These are phyloP conservation scores for Sarcophaga carnaria DNA, from an alignment of 2,888 invertebrate genomes.

Conservation along the genomic window DNA sequence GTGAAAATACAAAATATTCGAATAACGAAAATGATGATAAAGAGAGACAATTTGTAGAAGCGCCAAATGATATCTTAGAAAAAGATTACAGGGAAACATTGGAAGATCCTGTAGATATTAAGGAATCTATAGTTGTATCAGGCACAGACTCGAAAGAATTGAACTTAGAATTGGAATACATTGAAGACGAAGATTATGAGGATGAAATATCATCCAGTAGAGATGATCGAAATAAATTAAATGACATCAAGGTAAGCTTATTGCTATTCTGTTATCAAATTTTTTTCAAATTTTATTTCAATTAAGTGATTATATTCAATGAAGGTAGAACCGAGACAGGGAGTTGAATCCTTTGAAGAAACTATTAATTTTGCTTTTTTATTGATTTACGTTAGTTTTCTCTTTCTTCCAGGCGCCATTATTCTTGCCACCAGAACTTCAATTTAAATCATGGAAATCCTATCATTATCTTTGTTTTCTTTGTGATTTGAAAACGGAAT, in stretches of 20 bases:
- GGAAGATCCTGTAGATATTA: background rate
- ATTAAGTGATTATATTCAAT: too few relatives aligned
- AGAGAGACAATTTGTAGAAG: background rate
- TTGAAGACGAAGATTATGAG: background rate
- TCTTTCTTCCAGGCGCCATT: conserved; percentile 3
- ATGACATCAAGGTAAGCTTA: background rate
- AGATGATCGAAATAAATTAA: conserved; percentile 1
- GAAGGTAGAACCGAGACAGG: too few relatives aligned
- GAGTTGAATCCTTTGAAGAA: too few relatives aligned
- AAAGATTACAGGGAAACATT: background rate
- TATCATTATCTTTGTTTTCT: conserved; percentile 50
- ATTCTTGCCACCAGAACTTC: background rate
- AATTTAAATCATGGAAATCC: conserved; percentile 50
- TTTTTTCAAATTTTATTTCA: background rate
- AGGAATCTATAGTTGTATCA: background rate
- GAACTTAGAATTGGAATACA: background rate
- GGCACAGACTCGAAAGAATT: background rate
- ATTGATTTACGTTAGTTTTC: background rate
- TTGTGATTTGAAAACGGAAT: conserved; percentile 31
- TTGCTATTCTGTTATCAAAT: background rate
- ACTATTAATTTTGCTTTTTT: too few relatives aligned
- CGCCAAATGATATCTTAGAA: background rate
- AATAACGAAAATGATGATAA: background rate
- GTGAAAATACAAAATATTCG: background rate
- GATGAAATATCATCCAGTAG: conserved; percentile 2